phyloP scores from a whole-genome alignment of 2,797 vertebrate genomes.

The Amblyopsis hoosieri region DNA sequence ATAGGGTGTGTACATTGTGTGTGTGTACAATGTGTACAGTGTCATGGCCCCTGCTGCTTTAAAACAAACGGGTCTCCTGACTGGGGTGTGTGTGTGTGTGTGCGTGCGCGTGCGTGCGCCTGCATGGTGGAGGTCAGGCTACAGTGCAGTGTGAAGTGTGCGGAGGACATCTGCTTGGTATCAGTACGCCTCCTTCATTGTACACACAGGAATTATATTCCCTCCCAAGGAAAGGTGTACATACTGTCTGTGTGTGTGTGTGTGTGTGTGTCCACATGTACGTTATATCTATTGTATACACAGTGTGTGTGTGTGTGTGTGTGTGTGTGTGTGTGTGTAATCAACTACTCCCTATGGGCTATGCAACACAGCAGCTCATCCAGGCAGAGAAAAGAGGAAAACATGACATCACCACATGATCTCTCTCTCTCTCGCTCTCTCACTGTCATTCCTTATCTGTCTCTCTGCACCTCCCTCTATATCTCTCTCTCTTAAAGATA shows the following conservation, averaged over 20 bases:
- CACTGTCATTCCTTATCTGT: conserved; percentile 17
- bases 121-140: background rate
- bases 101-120: too few relatives aligned
- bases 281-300: background rate
- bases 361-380: conserved; percentile 47
- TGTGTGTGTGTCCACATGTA: conserved; percentile 2
- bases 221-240: conserved; percentile 32
- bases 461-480: conserved; percentile 3
- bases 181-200: conserved; percentile 53
- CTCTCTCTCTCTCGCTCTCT: conserved; percentile 5
- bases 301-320: background rate
- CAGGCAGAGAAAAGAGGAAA: conserved; percentile 58
- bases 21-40: background rate
- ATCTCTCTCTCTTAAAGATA: conserved; percentile 15
- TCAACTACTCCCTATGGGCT: conserved; percentile 55
- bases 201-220: conserved; percentile 64
- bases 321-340: conserved; percentile 35
- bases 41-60: conserved; percentile 28
- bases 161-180: conserved; percentile 75
- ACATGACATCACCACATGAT: conserved; percentile 76
- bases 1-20: too few relatives aligned
- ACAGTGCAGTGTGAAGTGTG: conserved; percentile 13
- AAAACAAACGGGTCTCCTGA: conserved; percentile 25
- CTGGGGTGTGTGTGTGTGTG: too few relatives aligned
- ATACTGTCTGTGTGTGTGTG: background rate